Evolutionary conservation across 2,888 invertebrate species (phyloP).

Genomic region (Syrista parreyssii): DNA sequence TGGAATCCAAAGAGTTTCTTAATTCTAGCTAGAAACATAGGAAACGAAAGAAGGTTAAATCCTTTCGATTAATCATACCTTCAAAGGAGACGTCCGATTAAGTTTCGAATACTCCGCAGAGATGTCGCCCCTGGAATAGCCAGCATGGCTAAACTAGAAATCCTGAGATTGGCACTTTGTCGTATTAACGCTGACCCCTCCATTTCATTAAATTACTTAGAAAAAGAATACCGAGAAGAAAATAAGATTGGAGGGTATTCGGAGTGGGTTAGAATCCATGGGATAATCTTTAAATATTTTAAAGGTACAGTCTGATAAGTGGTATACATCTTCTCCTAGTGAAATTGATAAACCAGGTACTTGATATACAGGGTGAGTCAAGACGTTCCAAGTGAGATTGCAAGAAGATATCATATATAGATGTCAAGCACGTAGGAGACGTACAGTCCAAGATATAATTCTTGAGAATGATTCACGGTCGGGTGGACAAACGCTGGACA

Average conservation of each 20-base stretch:
- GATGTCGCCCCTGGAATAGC: neutral
- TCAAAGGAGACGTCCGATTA: neutral
- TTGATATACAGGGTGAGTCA: neutral
- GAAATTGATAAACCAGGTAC: neutral
- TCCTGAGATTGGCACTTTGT: neutral
- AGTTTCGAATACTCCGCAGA: neutral
- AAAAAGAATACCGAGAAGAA: neutral
- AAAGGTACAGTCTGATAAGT: neutral
- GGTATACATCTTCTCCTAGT: neutral
- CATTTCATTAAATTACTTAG: neutral
- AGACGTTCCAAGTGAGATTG: neutral
- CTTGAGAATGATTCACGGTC: constrained; percentile 49
- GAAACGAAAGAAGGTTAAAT: neutral
- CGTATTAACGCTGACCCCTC: neutral
- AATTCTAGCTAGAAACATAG: neutral
- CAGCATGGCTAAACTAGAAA: neutral
- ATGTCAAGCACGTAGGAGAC: constrained; percentile 11
- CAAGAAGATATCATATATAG: neutral
- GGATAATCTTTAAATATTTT: neutral
- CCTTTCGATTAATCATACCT: neutral
- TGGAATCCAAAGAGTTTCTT: neutral
- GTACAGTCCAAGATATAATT: constrained; percentile 44
- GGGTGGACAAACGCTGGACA: constrained; percentile 35
- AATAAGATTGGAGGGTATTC: neutral
- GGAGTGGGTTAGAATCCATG: neutral